Conservation (phyloP, 2,888 invertebrate species). For the Zhengitettix transpicula region DNA sequence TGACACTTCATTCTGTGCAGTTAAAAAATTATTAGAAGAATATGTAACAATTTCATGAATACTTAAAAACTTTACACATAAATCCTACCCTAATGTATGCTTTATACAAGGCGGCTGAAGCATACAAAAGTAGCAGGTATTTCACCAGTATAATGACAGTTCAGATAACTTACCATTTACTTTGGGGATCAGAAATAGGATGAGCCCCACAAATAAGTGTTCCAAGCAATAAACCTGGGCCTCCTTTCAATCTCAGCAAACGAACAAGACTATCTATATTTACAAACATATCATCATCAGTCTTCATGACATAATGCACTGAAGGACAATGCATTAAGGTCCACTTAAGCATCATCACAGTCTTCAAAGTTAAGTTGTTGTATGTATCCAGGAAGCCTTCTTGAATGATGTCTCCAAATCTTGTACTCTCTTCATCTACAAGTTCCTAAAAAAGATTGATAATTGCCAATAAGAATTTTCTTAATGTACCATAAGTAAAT, state of each 20-base stretch:
- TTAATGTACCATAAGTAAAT: too few species aligned
- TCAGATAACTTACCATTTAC: conserved; percentile 48
- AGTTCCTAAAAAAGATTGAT: conserved; percentile 31
- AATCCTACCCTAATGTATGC: too few species aligned
- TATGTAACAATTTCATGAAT: too few species aligned
- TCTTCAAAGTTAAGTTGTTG: conserved; percentile 72
- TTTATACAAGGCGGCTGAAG: too few species aligned
- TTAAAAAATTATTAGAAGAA: too few species aligned
- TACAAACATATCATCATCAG: conserved; percentile 75
- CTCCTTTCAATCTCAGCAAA: conserved; percentile 22
- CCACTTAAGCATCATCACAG: conserved; percentile 72
- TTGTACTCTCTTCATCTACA: conserved; percentile 46
- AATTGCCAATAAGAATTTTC: too few species aligned
- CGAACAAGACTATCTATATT: conserved; percentile 51
- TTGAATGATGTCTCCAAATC: conserved; percentile 62
- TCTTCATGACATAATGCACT: conserved; percentile 59
- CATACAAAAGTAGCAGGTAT: too few species aligned
- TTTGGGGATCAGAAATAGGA: conserved; percentile 49
- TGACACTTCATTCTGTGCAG: too few species aligned
- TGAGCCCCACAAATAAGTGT: conserved; percentile 61
- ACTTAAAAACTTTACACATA: too few species aligned
- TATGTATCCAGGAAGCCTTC: conserved; percentile 71
- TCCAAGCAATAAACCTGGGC: conserved; percentile 41
- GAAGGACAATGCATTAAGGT: conserved; percentile 45
- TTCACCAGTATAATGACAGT: too few species aligned